These are phyloP conservation scores for Argyrosomus regius DNA, from an alignment of 2,797 vertebrate species.

Conservation along the genomic window DNA sequence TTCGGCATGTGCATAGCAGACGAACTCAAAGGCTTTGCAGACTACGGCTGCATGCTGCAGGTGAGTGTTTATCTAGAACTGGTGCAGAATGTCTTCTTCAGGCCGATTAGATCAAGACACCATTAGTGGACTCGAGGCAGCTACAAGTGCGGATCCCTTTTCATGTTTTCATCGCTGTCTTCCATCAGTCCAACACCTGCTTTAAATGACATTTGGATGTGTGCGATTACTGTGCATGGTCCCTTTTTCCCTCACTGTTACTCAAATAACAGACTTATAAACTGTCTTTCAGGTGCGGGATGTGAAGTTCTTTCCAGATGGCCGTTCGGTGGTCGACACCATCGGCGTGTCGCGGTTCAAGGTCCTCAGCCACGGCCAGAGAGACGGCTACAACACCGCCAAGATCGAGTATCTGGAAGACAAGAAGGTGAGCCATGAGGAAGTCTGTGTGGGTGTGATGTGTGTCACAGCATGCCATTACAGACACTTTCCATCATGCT, in stretches of 20 bases:
- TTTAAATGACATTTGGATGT: too few species aligned
- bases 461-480: background rate
- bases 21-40: constrained; percentile 92
- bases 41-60: constrained; percentile 94
- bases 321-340: constrained; percentile 93
- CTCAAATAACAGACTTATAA: background rate
- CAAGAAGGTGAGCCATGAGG: constrained; percentile 86
- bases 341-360: constrained; percentile 91
- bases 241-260: accelerated
- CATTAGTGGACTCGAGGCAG: too few species aligned
- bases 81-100: background rate
- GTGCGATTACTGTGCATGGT: too few species aligned
- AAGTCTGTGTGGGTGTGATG: background rate
- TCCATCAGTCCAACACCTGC: too few species aligned
- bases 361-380: constrained; percentile 91
- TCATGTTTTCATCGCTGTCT: too few species aligned
- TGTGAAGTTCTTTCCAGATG: constrained; percentile 94
- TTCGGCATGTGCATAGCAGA: constrained; percentile 97
- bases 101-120: too few species aligned
- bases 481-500: background rate
- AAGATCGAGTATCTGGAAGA: constrained; percentile 96
- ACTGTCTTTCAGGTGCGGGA: constrained; percentile 85
- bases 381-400: constrained; percentile 94
- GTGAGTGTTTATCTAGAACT: constrained; percentile 35
- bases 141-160: too few species aligned